A percentile compares a stretch with the other conserved stretches of the same genome.
phyloP scores from a whole-genome alignment of 2,113 vertebrate species.

The Thomomys bottae region DNA sequence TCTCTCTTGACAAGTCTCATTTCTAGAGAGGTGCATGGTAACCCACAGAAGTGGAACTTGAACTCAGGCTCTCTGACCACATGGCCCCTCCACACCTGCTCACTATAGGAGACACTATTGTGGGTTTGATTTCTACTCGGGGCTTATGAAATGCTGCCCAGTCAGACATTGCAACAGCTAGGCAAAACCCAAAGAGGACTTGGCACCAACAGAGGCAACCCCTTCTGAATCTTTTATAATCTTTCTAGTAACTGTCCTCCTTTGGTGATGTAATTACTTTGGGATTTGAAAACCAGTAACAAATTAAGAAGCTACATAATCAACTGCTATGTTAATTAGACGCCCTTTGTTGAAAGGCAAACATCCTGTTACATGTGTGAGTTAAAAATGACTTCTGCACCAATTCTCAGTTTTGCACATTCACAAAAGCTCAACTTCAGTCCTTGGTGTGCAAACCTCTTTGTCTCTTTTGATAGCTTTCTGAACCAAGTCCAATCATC shows the following conservation, averaged over 20 bases:
- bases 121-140: not conserved
- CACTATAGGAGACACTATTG: not conserved
- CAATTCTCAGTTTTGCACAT: conserved; percentile 67
- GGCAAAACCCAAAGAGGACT: not conserved
- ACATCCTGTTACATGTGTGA: conserved; percentile 80
- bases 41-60: not conserved
- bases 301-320: conserved; percentile 80
- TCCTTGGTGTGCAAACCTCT: conserved; percentile 65
- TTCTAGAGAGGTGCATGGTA: not conserved
- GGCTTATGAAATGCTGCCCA: not conserved
- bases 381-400: conserved; percentile 77
- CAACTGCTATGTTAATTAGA: conserved; percentile 81
- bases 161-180: not conserved
- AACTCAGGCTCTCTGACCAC: not conserved
- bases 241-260: conserved; percentile 56
- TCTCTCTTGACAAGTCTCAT: not conserved
- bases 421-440: conserved; percentile 61
- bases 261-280: conserved; percentile 71
- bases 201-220: not conserved
- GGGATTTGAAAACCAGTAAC: conserved; percentile 79
- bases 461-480: conserved; percentile 69
- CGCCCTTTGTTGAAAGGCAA: conserved; percentile 81
- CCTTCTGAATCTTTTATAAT: conserved; percentile 44
- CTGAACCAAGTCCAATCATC: conserved; percentile 70
- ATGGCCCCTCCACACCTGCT: not conserved